Conservation (phyloP, 2,797 vertebrate species). For the Cossypha niveicapilla region DNA sequence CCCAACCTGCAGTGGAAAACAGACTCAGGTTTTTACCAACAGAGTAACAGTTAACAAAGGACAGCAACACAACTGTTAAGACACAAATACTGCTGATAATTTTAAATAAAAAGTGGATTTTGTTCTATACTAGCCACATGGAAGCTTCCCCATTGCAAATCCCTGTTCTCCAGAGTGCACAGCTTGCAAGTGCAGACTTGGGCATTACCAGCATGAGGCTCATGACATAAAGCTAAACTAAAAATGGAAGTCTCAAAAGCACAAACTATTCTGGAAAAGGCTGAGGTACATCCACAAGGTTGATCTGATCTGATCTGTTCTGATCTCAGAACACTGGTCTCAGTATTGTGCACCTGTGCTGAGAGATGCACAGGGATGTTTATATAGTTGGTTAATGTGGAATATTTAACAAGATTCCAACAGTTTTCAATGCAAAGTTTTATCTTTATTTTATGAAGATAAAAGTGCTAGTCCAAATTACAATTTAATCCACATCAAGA, state of each 20-base stretch:
- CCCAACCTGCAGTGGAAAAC: slow-evolving; percentile 79
- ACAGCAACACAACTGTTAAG: neutral
- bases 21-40: neutral
- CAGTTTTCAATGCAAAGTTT: neutral
- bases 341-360: neutral
- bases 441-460: neutral
- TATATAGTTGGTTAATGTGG: neutral
- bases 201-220: neutral
- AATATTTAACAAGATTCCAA: neutral
- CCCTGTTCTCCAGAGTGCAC: neutral
- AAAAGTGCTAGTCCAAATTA: neutral
- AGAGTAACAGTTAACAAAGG: neutral
- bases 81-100: neutral
- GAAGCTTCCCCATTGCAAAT: neutral
- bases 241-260: neutral
- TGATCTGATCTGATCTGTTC: too few species aligned
- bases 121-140: neutral
- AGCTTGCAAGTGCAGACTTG: neutral
- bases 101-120: neutral
- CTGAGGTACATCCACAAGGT: neutral
- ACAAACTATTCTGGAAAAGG: neutral
- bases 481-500: neutral
- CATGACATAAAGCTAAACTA: neutral
- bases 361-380: neutral
- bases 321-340: neutral